A percentile compares a stretch with the other conserved stretches of the same genome.
These are phyloP conservation scores for Phylloscopus trochilus DNA, from an alignment of 2,113 vertebrate species.

Conservation along the genomic window DNA sequence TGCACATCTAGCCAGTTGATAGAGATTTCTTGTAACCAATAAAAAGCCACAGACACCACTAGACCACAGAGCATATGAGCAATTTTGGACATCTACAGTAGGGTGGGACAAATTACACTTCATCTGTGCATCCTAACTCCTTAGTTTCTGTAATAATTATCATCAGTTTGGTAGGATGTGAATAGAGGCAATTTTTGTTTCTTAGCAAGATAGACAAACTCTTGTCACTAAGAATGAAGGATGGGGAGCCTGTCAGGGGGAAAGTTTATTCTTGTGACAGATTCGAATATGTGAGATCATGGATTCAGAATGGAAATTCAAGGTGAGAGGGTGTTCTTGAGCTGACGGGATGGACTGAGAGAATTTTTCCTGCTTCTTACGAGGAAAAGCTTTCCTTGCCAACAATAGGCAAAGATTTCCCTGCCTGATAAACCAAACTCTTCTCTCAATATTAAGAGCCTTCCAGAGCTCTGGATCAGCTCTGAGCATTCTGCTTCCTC, in stretches of 20 bases:
- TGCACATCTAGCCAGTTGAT: not conserved
- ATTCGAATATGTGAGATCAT: not conserved
- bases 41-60: not conserved
- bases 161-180: not conserved
- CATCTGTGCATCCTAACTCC: not conserved
- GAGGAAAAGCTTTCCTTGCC: not conserved
- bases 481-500: not conserved
- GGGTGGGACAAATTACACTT: not conserved
- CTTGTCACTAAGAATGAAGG: not conserved
- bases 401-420: not conserved
- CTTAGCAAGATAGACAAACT: not conserved
- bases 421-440: not conserved
- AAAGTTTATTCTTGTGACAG: not conserved
- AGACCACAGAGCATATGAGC: not conserved
- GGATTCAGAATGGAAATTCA: not conserved
- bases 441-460: not conserved
- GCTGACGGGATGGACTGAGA: not conserved
- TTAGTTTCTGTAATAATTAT: not conserved
- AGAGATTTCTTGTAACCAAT: not conserved
- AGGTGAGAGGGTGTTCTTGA: not conserved
- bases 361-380: not conserved
- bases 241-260: not conserved
- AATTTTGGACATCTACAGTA: not conserved
- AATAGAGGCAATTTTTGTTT: not conserved
- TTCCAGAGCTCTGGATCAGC: not conserved